Evolutionary conservation across 2,113 vertebrate species (phyloP).

Genomic region (Manacus vitellinus): DNA sequence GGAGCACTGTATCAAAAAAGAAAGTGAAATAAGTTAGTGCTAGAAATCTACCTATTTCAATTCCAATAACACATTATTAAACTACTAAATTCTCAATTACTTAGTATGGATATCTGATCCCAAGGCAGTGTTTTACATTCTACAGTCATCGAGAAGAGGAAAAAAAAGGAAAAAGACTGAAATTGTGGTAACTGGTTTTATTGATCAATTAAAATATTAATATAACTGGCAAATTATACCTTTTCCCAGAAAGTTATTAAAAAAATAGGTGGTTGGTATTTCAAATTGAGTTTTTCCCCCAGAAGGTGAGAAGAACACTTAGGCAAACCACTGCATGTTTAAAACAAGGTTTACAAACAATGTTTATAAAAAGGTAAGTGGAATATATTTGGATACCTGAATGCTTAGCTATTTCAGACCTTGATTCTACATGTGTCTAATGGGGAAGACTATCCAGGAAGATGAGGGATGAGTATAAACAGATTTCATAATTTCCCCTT

Average conservation of each 20-base stretch:
- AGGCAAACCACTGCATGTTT: background rate
- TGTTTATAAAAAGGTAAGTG: background rate
- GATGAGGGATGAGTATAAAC: background rate
- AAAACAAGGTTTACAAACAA: background rate
- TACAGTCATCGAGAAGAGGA: background rate
- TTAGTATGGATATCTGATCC: background rate
- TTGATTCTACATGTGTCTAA: background rate
- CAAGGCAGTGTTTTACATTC: background rate
- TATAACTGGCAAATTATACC: background rate
- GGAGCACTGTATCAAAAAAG: background rate
- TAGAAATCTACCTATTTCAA: background rate
- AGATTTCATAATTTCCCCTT: background rate
- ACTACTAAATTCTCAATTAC: background rate
- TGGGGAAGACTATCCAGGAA: background rate
- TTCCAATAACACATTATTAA: background rate
- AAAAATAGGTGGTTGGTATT: background rate
- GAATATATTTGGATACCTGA: background rate
- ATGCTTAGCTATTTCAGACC: background rate
- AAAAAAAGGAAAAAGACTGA: fast-evolving
- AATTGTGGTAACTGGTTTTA: background rate
- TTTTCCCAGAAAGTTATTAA: background rate
- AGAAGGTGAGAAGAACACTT: background rate
- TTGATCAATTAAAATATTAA: background rate
- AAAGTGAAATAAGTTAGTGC: background rate
- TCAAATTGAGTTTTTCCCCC: background rate